These are phyloP conservation scores for Scaptomyza polygonia DNA, from an alignment of 2,888 invertebrate species.

Conservation along the genomic window DNA sequence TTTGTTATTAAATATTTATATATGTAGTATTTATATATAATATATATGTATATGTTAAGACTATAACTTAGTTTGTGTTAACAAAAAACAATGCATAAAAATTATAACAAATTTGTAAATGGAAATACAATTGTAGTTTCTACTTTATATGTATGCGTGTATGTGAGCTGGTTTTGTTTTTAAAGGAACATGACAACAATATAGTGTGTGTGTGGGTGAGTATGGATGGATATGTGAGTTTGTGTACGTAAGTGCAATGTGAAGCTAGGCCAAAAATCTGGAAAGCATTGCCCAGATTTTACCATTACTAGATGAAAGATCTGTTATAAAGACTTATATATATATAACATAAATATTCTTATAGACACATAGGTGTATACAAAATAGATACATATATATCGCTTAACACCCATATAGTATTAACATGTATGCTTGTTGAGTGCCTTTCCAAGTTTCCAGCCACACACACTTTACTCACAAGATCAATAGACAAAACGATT, in stretches of 20 bases:
- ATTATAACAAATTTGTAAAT: slow-evolving; percentile 72
- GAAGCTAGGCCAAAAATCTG: slow-evolving; percentile 20
- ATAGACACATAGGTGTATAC: not conserved
- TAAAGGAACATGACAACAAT: slow-evolving; percentile 62
- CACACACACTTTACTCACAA: slow-evolving; percentile 28
- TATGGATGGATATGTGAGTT: slow-evolving; percentile 15
- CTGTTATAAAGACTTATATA: slow-evolving; percentile 11
- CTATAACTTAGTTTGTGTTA: slow-evolving; percentile 68
- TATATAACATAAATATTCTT: slow-evolving; percentile 21
- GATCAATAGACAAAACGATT: slow-evolving; percentile 83
- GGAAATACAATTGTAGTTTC: slow-evolving; percentile 61
- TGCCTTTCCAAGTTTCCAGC: slow-evolving; percentile 15
- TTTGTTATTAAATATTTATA: slow-evolving; percentile 11
- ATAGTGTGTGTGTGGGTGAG: slow-evolving; percentile 19
- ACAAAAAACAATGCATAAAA: slow-evolving; percentile 73
- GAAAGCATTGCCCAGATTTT: slow-evolving; percentile 12
- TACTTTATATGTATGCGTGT: slow-evolving; percentile 24
- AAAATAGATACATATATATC: slow-evolving; percentile 25
- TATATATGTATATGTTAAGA: slow-evolving; percentile 22
- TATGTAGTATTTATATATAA: slow-evolving; percentile 18
- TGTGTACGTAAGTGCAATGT: slow-evolving; percentile 13
- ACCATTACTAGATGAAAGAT: slow-evolving; percentile 10
- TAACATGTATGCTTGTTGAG: slow-evolving; percentile 4
- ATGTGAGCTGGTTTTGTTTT: slow-evolving; percentile 31
- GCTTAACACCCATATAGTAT: slow-evolving; percentile 13